A percentile compares a stretch with the other conserved stretches of the same genome.
Conservation (phyloP, 2,113 vertebrate species). For the Danionella cerebrum region DNA sequence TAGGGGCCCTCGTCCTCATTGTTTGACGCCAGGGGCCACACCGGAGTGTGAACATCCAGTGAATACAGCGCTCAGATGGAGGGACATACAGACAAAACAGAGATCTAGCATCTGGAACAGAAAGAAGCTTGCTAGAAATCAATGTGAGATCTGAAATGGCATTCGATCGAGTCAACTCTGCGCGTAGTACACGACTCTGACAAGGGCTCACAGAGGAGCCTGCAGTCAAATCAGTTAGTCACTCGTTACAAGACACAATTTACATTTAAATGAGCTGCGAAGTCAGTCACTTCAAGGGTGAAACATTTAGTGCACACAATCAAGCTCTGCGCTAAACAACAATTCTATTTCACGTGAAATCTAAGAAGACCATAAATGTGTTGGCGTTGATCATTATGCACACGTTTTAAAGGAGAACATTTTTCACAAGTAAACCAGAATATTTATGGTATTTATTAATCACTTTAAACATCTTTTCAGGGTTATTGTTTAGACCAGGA, state of each 20-base stretch:
- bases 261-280: conserved; percentile 38
- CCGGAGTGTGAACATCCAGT: not conserved
- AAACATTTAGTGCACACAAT: conserved; percentile 18
- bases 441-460: no score
- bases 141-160: conserved; percentile 38
- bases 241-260: conserved; percentile 22
- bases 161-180: not conserved
- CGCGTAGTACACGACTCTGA: not conserved
- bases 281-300: conserved; percentile 15
- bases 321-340: no score
- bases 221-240: conserved; percentile 7
- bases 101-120: not conserved
- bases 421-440: no score
- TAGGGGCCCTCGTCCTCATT: conserved; percentile 29
- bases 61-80: conserved; percentile 41
- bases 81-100: conserved; percentile 25
- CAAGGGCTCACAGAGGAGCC: not conserved
- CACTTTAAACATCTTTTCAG: no score
- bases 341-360: no score
- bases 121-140: not conserved
- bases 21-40: conserved; percentile 29
- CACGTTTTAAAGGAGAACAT: no score
- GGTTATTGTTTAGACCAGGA: no score
- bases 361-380: no score
- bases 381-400: no score